Evolutionary conservation across 2,888 invertebrate species (phyloP).

Genomic region (Sepiola atlantica): DNA sequence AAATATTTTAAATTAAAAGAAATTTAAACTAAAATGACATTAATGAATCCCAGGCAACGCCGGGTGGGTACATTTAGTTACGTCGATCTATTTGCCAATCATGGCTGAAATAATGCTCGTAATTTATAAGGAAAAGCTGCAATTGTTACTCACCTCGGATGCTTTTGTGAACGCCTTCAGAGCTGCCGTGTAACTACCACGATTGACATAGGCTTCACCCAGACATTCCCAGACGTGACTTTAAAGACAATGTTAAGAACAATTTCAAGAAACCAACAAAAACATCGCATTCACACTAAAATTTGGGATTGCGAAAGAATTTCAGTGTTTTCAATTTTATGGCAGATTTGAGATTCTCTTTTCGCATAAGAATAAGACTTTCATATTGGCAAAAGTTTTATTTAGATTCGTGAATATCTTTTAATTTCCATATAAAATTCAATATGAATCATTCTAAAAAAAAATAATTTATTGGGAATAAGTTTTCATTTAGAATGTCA

Average conservation of each 20-base stretch:
- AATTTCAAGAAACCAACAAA: background rate
- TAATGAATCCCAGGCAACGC: too few relatives aligned
- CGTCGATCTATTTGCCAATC: too few relatives aligned
- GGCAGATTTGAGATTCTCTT: too few relatives aligned
- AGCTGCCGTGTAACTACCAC: constrained; percentile 93
- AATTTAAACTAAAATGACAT: too few relatives aligned
- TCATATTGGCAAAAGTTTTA: background rate
- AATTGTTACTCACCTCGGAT: constrained; percentile 78
- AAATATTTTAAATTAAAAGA: too few relatives aligned
- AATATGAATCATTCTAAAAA: background rate
- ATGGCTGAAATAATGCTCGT: too few relatives aligned
- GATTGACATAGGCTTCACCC: constrained; percentile 90
- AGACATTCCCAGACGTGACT: constrained; percentile 88
- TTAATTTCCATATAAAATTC: background rate
- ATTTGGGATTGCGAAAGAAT: too few relatives aligned
- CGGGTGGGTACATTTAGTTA: too few relatives aligned
- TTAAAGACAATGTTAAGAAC: constrained; percentile 50
- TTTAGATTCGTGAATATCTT: background rate
- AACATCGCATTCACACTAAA: background rate
- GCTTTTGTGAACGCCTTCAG: constrained; percentile 88
- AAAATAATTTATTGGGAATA: background rate
- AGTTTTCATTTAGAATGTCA: background rate
- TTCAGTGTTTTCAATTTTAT: too few relatives aligned
- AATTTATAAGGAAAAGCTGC: background rate
- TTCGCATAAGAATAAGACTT: too few relatives aligned